Base-by-base conservation (phyloP, 1,140 invertebrate genomes). In the Eufriesea mexicana region DNA sequence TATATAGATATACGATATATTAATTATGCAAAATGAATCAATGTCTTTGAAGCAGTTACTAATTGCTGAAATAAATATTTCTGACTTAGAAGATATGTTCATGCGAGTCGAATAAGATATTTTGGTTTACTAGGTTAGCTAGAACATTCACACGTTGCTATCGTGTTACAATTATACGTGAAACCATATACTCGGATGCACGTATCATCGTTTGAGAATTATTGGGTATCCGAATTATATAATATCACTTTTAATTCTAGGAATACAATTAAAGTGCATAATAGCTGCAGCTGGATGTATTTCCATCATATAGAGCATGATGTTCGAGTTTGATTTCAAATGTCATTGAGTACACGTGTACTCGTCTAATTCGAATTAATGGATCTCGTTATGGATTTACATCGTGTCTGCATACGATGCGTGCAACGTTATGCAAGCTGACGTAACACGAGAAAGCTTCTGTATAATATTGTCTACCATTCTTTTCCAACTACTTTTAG, bases 371-470 rank as follows among this genome's bases (percentile, higher is more conserved):
- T 62, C 45, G 45, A 70, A 49, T 68, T 49, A 68, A 49, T 70
- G 67, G 45, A 70, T 70, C 16, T 70, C n/a, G 67, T 49, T 70
- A 49, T 70, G n/a, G 67, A 70, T 70, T 70, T 70, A n/a, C 45
- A 70, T n/a, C n/a, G 42, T 14, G n/a, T 49, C n/a, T 10, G 67
- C 67, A 49, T 25, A 70, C 45, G 7, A 25, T 70, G n/a, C 28
- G 5, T 25, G 16, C 14, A 25, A 16, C 14, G 42, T 49, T n/a
- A n/a, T 25, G 28, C 5, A n/a, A 64, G 62, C 20, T 49, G 7
- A 25, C 25, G n/a, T 49, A 49, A 49, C 7, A 10, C 14, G 67
- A 70, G 42, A 18, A 18, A 5, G 16, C 5, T 8, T 64, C 20
- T 42, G 62, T 0, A 64, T 64, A 42, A 42, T 64, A 8, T 6